A percentile compares a stretch with the other conserved stretches of the same genome.
Conservation (phyloP, 2,113 vertebrate species). For the Galbula dea region DNA sequence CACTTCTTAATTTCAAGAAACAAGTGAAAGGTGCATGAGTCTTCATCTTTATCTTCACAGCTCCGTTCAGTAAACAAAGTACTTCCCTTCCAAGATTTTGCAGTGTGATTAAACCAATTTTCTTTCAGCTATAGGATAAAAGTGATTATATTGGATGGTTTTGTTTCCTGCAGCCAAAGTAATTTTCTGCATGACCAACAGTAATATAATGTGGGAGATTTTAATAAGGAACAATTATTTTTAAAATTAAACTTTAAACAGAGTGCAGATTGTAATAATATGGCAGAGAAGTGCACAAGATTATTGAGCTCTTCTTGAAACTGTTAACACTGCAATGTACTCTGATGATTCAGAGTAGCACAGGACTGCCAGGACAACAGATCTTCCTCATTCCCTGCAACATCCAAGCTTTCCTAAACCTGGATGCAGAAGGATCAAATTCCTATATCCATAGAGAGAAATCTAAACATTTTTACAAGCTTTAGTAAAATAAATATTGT, state of each 20-base stretch:
- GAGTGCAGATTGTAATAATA: constrained; percentile 58
- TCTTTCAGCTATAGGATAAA: constrained; percentile 40
- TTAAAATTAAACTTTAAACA: constrained; percentile 75
- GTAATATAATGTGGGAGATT: constrained; percentile 66
- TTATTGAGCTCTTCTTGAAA: constrained; percentile 21
- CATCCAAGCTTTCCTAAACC: neutral
- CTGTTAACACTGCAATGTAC: neutral
- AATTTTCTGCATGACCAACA: constrained; percentile 79
- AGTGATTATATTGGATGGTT: constrained; percentile 61
- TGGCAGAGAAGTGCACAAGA: constrained; percentile 22
- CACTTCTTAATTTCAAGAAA: neutral
- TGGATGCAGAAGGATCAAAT: neutral
- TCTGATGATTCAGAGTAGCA: neutral
- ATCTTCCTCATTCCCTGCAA: neutral
- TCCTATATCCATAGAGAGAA: neutral
- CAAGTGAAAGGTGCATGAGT: neutral
- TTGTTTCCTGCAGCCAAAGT: constrained; percentile 73
- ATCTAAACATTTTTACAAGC: neutral
- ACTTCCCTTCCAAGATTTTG: constrained; percentile 52
- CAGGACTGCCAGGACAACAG: neutral
- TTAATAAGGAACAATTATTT: constrained; percentile 77
- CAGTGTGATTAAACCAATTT: constrained; percentile 70
- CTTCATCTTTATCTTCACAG: neutral
- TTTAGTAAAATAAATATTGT: neutral
- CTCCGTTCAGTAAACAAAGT: constrained; percentile 57